Percentiles rank a stretch among this genome's conserved stretches.
These are phyloP conservation scores for Pemphredon lugubris DNA, from an alignment of 2,888 invertebrate species.

Conservation along the genomic window DNA sequence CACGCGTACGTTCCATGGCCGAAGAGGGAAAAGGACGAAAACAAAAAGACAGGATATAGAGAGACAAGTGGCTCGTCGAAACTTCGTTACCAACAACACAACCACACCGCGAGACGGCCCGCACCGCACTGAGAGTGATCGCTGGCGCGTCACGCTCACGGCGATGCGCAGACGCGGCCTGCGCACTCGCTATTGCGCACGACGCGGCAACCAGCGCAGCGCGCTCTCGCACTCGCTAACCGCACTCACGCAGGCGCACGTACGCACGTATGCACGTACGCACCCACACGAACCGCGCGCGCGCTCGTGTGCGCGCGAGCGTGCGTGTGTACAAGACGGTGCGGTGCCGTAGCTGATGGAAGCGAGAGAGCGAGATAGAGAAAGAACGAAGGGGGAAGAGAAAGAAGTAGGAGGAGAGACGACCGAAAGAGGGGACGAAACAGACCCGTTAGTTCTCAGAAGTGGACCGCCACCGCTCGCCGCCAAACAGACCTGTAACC, in stretches of 20 bases:
- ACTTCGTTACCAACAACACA: conserved; percentile 6
- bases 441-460: conserved; percentile 79
- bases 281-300: conserved; percentile 42
- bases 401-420: conserved; percentile 19
- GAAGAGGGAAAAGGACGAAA: conserved; percentile 25
- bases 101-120: conserved; percentile 66
- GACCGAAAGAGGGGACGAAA: conserved; percentile 54
- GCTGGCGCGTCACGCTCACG: conserved; percentile 72
- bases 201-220: conserved; percentile 54
- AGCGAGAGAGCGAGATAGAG: conserved; percentile 28
- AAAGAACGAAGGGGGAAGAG: conserved; percentile 15
- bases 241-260: conserved; percentile 57
- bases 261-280: conserved; percentile 53
- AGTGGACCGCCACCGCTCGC: conserved; percentile 73
- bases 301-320: conserved; percentile 37
- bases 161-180: conserved; percentile 67
- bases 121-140: conserved; percentile 76
- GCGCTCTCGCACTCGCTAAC: conserved; percentile 45
- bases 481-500: conserved; percentile 78
- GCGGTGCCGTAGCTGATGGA: conserved; percentile 55
- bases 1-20: conserved; percentile 46
- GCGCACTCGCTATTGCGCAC: conserved; percentile 67
- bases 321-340: conserved; percentile 38
- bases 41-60: neutral
- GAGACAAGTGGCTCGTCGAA: conserved; percentile 13